Conservation (phyloP, 2,797 vertebrate genomes). For the Simalia tracyae region DNA sequence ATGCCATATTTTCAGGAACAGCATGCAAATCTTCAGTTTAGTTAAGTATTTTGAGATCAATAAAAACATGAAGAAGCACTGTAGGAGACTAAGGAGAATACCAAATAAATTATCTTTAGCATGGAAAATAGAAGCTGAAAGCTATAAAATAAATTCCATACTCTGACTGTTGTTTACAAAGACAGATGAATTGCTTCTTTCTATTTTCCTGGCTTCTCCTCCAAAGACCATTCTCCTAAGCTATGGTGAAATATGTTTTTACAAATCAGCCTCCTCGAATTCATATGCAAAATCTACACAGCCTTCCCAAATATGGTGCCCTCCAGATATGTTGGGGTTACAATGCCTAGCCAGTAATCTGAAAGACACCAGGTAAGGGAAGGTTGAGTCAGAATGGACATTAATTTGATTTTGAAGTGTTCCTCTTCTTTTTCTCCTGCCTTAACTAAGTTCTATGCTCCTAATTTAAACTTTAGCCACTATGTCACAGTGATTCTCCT, state of each 20-base stretch:
- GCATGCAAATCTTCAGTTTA: conserved; percentile 5
- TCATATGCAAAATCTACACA: background rate
- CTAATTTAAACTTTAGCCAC: background rate
- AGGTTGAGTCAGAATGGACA: background rate
- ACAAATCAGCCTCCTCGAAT: background rate
- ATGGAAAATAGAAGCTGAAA: conserved; percentile 6
- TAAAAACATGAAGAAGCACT: conserved; percentile 2
- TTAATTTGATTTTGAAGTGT: background rate
- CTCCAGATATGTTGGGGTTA: background rate
- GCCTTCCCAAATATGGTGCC: background rate
- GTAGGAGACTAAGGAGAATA: background rate
- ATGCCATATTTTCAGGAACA: background rate
- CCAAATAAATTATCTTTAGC: conserved; percentile 2
- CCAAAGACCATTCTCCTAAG: background rate
- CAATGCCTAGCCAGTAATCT: background rate
- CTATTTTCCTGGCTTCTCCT: background rate
- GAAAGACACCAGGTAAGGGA: background rate
- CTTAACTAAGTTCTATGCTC: background rate
- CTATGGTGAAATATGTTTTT: background rate
- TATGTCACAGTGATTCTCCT: background rate
- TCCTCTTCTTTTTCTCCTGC: background rate
- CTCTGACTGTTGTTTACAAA: background rate
- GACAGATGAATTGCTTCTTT: background rate
- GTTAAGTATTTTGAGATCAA: conserved; percentile 5
- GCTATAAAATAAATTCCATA: background rate